phyloP scores from a whole-genome alignment of 2,888 invertebrate species.

The Cosmia pyralina region DNA sequence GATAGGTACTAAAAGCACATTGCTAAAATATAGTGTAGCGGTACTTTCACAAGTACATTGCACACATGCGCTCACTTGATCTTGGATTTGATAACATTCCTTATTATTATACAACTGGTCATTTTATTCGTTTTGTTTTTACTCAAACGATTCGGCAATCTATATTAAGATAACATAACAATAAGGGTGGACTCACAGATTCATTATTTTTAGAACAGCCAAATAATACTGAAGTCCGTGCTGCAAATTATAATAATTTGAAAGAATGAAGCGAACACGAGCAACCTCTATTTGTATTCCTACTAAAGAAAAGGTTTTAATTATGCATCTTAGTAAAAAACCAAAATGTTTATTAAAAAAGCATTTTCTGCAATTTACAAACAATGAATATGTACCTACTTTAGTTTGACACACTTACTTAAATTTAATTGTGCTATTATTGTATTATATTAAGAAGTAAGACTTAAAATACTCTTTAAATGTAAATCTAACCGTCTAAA shows the following conservation, averaged over 20 bases:
- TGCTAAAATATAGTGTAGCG: constrained; percentile 41
- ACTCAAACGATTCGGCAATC: constrained; percentile 7
- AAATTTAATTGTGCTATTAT: too few relatives aligned
- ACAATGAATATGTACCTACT: too few relatives aligned
- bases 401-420: too few relatives aligned
- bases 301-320: not conserved
- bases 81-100: constrained; percentile 47
- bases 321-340: too few relatives aligned
- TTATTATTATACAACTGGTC: constrained; percentile 19
- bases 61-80: constrained; percentile 47
- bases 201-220: not conserved
- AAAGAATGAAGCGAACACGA: not conserved
- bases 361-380: too few relatives aligned
- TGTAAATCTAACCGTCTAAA: too few relatives aligned
- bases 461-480: too few relatives aligned
- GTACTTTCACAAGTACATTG: constrained; percentile 60
- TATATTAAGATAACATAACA: not conserved
- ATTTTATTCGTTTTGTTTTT: constrained; percentile 6
- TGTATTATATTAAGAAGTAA: too few relatives aligned
- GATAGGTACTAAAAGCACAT: constrained; percentile 28
- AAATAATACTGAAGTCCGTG: not conserved
- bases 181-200: not conserved
- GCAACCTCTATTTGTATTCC: not conserved
- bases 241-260: constrained; percentile 4
- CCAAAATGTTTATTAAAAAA: too few relatives aligned